Conservation (phyloP, 37 sponge, comb jelly and placozoan genomes). For the Halisarca cf. caerulea region DNA sequence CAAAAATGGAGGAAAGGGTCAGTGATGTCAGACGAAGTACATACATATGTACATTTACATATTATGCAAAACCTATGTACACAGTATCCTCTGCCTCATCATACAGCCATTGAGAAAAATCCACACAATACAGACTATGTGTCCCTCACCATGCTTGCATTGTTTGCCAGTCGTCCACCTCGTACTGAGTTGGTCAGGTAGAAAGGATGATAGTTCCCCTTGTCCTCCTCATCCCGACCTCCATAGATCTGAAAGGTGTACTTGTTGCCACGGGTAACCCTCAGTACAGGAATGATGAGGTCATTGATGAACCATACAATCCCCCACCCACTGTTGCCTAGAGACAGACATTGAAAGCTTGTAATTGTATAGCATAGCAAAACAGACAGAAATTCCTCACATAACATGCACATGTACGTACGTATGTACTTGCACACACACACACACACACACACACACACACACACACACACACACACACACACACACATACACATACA, state of each 20-base stretch:
- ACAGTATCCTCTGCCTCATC: neutral
- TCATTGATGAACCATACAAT: conserved; percentile 41
- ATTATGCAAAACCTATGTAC: too few relatives aligned
- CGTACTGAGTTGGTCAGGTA: conserved; percentile 11
- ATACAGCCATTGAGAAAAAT: neutral
- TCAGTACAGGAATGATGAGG: conserved; percentile 27
- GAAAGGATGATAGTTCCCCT: conserved; percentile 22
- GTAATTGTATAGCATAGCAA: too few relatives aligned
- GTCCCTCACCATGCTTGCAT: neutral
- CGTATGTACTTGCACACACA: too few relatives aligned
- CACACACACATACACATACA: too few relatives aligned
- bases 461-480: too few relatives aligned
- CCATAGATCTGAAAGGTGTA: conserved; percentile 20
- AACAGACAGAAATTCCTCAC: too few relatives aligned
- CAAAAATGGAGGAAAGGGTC: too few relatives aligned
- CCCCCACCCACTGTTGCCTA: conserved; percentile 17
- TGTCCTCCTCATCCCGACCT: neutral
- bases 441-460: too few relatives aligned
- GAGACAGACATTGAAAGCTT: neutral
- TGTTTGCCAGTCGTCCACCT: neutral
- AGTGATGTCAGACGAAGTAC: too few relatives aligned
- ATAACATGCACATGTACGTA: too few relatives aligned
- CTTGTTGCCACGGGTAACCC: conserved; percentile 26
- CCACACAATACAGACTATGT: neutral
- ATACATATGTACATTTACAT: too few relatives aligned